These are phyloP conservation scores for Rhynchomys soricoides DNA, from an alignment of 2,113 vertebrate genomes.

Conservation along the genomic window DNA sequence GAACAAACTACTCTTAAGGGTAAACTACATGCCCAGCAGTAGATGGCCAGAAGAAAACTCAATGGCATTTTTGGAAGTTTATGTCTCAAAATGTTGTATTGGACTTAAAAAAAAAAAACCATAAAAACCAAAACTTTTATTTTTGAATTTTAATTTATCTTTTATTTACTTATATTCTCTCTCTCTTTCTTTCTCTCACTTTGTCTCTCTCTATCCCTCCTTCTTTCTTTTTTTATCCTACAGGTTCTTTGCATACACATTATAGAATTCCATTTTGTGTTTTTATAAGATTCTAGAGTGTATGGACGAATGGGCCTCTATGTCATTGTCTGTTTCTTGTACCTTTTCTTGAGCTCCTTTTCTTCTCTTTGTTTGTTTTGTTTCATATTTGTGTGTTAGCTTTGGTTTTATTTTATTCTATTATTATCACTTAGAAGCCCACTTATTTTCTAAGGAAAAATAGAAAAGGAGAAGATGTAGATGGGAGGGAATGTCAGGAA, in stretches of 20 bases:
- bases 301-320: not conserved
- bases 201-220: too few relatives aligned
- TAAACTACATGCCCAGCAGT: not conserved
- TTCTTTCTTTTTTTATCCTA: not conserved
- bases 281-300: not conserved
- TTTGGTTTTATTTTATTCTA: not conserved
- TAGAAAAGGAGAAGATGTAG: not conserved
- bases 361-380: not conserved
- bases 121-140: too few relatives aligned
- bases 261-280: not conserved
- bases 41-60: not conserved
- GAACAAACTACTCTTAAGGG: not conserved
- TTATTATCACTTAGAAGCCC: not conserved
- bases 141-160: not conserved
- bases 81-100: not conserved
- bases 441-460: not conserved
- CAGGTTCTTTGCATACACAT: not conserved
- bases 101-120: too few relatives aligned
- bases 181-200: not conserved
- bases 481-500: not conserved
- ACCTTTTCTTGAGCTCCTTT: not conserved
- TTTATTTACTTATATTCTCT: not conserved
- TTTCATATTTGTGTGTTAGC: not conserved
- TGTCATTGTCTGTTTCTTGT: not conserved
- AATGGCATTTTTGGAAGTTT: not conserved